These are phyloP conservation scores for Drosophila neocordata DNA, from an alignment of 1,140 invertebrate genomes.

Conservation along the genomic window DNA sequence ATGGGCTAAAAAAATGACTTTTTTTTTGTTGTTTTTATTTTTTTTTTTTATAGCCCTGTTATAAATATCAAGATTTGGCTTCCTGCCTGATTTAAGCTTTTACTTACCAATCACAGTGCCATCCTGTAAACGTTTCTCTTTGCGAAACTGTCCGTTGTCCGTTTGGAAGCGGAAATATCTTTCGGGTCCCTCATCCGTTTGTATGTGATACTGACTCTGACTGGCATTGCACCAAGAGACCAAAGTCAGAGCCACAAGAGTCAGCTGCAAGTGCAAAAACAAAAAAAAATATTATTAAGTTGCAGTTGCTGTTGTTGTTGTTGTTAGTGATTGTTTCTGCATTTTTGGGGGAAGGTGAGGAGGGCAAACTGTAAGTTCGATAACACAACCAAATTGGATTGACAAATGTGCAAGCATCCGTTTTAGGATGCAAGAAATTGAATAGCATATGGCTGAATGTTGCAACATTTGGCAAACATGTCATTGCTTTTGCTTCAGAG, in stretches of 20 bases:
- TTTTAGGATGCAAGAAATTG: conserved; percentile 5
- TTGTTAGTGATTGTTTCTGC: not conserved
- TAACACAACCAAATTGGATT: conserved; percentile 5
- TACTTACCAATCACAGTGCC: conserved; percentile 89
- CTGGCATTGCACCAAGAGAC: conserved; percentile 62
- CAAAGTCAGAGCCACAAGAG: conserved; percentile 49
- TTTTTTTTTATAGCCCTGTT: conserved; percentile 26
- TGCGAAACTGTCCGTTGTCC: conserved; percentile 93
- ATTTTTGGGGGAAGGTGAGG: not conserved
- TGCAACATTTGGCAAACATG: conserved; percentile 4
- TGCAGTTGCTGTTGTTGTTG: not conserved
- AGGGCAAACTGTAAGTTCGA: not conserved
- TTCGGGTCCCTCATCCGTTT: conserved; percentile 94
- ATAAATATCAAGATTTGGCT: not conserved
- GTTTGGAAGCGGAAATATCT: conserved; percentile 94
- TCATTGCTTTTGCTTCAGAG: conserved; percentile 49
- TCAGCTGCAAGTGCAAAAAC: conserved; percentile 60
- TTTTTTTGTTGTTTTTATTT: not conserved
- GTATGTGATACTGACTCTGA: conserved; percentile 91
- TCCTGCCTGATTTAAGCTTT: not conserved
- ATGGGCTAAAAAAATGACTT: no score
- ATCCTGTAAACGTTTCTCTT: conserved; percentile 92
- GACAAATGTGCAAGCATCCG: conserved; percentile 16
- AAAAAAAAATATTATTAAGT: not conserved
- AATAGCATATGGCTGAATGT: not conserved